phyloP scores from a whole-genome alignment of 1,140 invertebrate genomes.

The Alviniconcha marisindica region DNA sequence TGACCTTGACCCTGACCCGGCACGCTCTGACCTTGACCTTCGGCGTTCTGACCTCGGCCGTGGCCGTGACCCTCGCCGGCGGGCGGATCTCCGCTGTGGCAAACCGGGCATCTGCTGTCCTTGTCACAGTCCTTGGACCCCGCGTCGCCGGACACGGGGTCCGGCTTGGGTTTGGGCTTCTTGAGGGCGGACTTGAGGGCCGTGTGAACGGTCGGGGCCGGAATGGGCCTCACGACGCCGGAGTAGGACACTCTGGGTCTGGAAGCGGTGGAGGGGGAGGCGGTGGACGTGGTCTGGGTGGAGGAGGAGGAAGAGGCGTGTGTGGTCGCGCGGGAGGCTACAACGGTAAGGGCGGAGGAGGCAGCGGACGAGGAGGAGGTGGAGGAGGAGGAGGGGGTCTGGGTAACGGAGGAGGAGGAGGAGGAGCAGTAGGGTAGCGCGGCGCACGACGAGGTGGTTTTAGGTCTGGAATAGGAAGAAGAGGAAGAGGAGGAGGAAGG shows the following conservation, averaged over 20 bases:
- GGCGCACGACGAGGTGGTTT: too few species aligned
- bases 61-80: too few species aligned
- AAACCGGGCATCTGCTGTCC: not conserved
- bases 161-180: not conserved
- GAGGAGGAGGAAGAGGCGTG: not conserved
- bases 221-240: not conserved
- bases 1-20: not conserved
- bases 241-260: not conserved
- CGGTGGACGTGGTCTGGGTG: constrained; percentile 3
- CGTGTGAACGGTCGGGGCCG: not conserved
- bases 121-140: not conserved
- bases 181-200: constrained; percentile 4
- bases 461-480: not conserved
- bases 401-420: not conserved
- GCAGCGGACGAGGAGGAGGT: not conserved
- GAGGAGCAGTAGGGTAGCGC: too few species aligned
- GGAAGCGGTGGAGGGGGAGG: not conserved
- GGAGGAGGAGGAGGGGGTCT: constrained; percentile 2
- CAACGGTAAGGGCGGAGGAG: not conserved
- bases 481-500: not conserved
- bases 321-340: not conserved
- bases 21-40: not conserved
- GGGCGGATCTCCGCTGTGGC: not conserved
- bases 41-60: not conserved
- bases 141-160: too few species aligned